Base-by-base conservation (phyloP, 35 echinoderm and acorn worm genomes). In the Ophioderma brevispina region DNA sequence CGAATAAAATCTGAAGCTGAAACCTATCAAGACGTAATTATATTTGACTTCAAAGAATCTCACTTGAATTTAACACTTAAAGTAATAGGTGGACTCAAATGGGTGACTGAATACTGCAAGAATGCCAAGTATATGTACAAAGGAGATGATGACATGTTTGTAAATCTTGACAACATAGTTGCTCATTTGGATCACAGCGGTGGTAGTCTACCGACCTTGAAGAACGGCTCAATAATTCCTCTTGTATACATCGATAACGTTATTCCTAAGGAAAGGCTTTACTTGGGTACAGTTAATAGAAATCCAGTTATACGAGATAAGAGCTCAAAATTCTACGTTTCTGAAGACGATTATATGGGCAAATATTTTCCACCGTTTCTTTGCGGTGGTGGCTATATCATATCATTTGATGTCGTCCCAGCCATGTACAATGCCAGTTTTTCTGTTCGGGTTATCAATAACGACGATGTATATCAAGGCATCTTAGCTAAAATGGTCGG, bases 141-240 rank as follows among this genome's bases (percentile, higher is more conserved):
- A 76, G 84, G 84, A 15, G 84, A 86, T 35, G 84, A 86, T 40
- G 84, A 86, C 31, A 39, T 86, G 55, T 86, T 86, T 31, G 84
- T 86, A 6, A 86, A 86, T 86, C 23, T 86, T 76, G 36, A 85
- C n/a, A n/a, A 31, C 37, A 85, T 85, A 33, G 31, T 59, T 36
- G n/a, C 41, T 1, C 55, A 80, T 39, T 21, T 34, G 31, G 37
- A 18, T 1, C 40, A 40, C 35, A 85, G 30, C 82, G 32, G 41
- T 23, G 38, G 46, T 36, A 46, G 4, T 46, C 59, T 25, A 18
- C 10, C 10, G n/a, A 38, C 81, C 0, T 17, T 3, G 2, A 30
- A 15, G 10, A 70, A 70, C n/a, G 28, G 17, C 59, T 15, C 17
- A 8, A 46, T 46, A 17, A 46, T 46, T 46, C 4, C 41, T 17